Conservation (phyloP, 2,888 invertebrate genomes). For the Torymus aiolomorphi region DNA sequence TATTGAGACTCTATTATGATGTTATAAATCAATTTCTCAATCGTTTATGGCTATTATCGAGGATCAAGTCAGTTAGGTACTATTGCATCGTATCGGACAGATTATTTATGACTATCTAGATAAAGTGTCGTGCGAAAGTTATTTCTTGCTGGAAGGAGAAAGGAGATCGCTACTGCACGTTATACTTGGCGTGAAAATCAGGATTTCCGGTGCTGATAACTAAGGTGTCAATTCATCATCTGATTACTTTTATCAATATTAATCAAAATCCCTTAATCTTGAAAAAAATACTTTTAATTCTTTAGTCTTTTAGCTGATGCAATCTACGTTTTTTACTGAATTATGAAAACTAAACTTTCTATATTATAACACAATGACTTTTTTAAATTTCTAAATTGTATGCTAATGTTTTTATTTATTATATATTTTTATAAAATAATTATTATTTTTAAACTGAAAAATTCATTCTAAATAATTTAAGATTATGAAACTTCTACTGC, state of each 20-base stretch:
- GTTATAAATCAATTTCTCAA: constrained; percentile 51
- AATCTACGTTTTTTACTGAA: background rate
- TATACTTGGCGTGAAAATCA: constrained; percentile 37
- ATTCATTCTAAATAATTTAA: no score
- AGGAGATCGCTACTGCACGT: constrained; percentile 43
- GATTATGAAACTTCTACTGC: constrained; percentile 51
- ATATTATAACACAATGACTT: no score
- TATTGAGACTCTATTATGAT: constrained; percentile 44
- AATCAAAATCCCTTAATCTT: background rate
- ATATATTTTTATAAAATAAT: no score
- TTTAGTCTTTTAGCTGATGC: background rate
- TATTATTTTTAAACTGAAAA: no score
- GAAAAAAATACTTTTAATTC: background rate
- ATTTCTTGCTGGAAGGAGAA: constrained; percentile 40
- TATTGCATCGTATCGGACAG: constrained; percentile 41
- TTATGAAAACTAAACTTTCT: no score
- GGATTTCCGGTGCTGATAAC: constrained; percentile 46
- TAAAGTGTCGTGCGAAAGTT: constrained; percentile 53
- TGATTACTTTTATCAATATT: constrained; percentile 16
- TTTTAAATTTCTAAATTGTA: no score
- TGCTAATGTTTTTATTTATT: no score
- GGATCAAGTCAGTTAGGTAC: constrained; percentile 32
- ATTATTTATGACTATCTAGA: constrained; percentile 54
- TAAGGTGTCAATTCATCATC: constrained; percentile 30
- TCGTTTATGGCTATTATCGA: constrained; percentile 42